Conservation (phyloP, 2,888 invertebrate species). For the Hyposoter dolosus region DNA sequence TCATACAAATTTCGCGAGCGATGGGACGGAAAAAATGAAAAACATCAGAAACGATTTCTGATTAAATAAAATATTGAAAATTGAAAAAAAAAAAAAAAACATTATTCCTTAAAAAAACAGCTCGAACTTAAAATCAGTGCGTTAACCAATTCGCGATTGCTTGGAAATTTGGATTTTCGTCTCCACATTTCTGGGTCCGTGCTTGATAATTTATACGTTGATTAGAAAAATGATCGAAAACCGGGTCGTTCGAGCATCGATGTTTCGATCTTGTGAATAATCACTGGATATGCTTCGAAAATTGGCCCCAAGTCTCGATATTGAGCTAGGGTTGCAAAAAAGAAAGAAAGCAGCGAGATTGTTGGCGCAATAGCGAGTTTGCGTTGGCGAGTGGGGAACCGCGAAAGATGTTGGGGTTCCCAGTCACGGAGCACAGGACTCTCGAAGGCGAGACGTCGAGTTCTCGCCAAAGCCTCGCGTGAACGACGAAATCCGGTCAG, state of each 20-base stretch:
- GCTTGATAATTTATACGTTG: background rate
- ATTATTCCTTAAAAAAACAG: background rate
- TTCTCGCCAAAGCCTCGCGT: slow-evolving; percentile 69
- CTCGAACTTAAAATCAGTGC: background rate
- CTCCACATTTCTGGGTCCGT: background rate
- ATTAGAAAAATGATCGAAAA: slow-evolving; percentile 20
- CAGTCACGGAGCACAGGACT: slow-evolving; percentile 43
- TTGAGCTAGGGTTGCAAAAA: slow-evolving; percentile 1
- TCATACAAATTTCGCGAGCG: background rate
- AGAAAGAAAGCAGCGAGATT: slow-evolving; percentile 9
- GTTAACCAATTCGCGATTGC: background rate
- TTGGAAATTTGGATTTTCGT: background rate
- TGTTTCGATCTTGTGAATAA: slow-evolving; percentile 47
- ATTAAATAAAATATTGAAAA: background rate
- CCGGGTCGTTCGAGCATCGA: background rate
- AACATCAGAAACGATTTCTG: background rate
- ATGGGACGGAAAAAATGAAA: background rate
- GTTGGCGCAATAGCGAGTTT: slow-evolving; percentile 48
- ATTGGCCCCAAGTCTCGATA: slow-evolving; percentile 29
- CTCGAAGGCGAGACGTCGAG: slow-evolving; percentile 48
- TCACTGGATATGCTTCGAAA: slow-evolving; percentile 9
- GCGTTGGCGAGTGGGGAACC: slow-evolving; percentile 55
- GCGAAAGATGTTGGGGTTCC: slow-evolving; percentile 52
- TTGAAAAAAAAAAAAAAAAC: background rate
- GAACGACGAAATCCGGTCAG: slow-evolving; percentile 82